Conservation (phyloP, 2,888 invertebrate genomes). For the Xanthia icteritia region DNA sequence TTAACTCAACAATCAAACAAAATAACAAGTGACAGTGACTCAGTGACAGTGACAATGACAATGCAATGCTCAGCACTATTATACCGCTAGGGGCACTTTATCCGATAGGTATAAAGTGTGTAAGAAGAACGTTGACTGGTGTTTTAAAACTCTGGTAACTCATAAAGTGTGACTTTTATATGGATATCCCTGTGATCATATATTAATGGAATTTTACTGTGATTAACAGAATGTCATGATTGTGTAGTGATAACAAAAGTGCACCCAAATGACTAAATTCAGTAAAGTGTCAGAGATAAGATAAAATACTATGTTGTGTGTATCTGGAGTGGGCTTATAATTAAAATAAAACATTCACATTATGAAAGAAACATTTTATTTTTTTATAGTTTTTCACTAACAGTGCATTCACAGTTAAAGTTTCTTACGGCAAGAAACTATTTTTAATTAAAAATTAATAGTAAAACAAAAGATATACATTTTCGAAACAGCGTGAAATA, state of each 20-base stretch:
- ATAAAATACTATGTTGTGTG: neutral
- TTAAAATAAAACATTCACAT: constrained; percentile 71
- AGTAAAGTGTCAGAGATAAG: constrained; percentile 13
- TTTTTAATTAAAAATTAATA: constrained; percentile 64
- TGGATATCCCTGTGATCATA: neutral
- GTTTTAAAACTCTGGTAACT: neutral
- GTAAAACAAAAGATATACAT: constrained; percentile 64
- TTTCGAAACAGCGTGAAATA: constrained; percentile 82
- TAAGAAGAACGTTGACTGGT: neutral
- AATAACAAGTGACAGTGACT: too few species aligned
- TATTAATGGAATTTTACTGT: neutral
- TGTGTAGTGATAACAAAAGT: constrained; percentile 5
- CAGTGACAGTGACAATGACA: too few species aligned
- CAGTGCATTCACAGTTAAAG: constrained; percentile 87
- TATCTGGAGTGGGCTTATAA: neutral
- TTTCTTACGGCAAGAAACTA: constrained; percentile 79
- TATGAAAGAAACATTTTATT: constrained; percentile 89
- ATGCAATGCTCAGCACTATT: too few species aligned
- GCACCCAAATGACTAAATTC: constrained; percentile 2
- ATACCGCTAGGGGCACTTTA: too few species aligned
- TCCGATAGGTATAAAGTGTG: too few species aligned
- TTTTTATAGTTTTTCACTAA: constrained; percentile 83
- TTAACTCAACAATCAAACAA: too few species aligned
- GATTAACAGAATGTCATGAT: neutral
- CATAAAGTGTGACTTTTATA: neutral